A percentile compares a stretch with the other conserved stretches of the same genome.
Evolutionary conservation across 2,113 vertebrate species (phyloP).

Genomic region (Castor canadensis): DNA sequence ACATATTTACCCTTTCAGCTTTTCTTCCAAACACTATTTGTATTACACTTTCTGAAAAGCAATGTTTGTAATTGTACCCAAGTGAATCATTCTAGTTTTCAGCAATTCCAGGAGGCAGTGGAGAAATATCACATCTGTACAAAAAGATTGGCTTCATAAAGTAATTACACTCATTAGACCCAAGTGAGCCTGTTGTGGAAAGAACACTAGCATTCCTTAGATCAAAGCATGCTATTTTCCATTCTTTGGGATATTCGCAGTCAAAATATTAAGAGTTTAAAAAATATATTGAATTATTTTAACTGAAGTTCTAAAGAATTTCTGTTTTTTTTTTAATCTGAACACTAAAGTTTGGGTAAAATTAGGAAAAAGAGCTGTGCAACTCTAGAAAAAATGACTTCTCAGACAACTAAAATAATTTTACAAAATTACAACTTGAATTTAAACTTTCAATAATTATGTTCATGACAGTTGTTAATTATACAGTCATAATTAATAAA

Average conservation of each 20-base stretch:
- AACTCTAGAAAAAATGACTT: neutral
- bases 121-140: slow-evolving; percentile 58
- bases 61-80: slow-evolving; percentile 45
- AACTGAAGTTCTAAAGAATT: neutral
- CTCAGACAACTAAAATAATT: slow-evolving; percentile 9
- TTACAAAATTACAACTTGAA: neutral
- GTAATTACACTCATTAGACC: slow-evolving; percentile 62
- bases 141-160: slow-evolving; percentile 47
- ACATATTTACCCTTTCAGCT: slow-evolving; percentile 28
- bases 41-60: slow-evolving; percentile 39
- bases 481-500: neutral
- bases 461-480: neutral
- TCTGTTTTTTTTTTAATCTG: slow-evolving; percentile 20
- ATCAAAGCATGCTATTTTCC: slow-evolving; percentile 56
- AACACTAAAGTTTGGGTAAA: neutral
- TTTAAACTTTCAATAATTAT: slow-evolving; percentile 6
- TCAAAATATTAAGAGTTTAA: slow-evolving; percentile 60
- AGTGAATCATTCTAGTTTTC: slow-evolving; percentile 58
- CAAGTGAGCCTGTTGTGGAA: slow-evolving; percentile 41
- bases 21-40: slow-evolving; percentile 35
- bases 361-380: neutral
- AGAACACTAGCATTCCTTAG: slow-evolving; percentile 63
- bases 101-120: slow-evolving; percentile 55
- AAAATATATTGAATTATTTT: slow-evolving; percentile 27
- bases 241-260: slow-evolving; percentile 33